Evolutionary conservation across 2,888 invertebrate species (phyloP), one percentile per base, ranked within the genome.

Genomic region (Blastobasis lacticolella): DNA sequence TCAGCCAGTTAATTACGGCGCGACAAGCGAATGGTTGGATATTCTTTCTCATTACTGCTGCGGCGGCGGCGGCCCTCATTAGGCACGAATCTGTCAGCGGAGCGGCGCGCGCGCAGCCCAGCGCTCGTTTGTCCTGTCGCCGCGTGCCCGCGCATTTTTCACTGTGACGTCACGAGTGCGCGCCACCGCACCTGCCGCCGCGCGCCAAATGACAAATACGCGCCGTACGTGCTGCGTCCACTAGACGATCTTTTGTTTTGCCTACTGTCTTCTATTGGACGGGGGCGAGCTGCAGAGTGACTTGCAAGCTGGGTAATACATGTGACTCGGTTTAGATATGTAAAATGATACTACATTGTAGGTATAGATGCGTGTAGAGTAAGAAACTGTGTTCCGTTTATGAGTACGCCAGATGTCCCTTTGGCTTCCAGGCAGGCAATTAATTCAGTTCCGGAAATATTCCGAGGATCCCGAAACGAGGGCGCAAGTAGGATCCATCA

Each of bases 1-100:
- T 69, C 65, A 60, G 69, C 64, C 62, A 67, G 70, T 74, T 78
- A 75, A 78, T 78, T 76, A 71, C 70, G 59, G 53, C 52, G 59
- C 63, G 69, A 72, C 73, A 72, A 68, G 68, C 70, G 62, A 75
- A 76, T 78, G 69, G 73, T 67, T 54, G 66, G 68, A 70, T 76
- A 78, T 75, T 78, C 72, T 75, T 78, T 76, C 75, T 78, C 78
- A 75, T 77, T 78, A 75, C 69, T 60, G 66, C 66, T 66, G 64
- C 70, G 68, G 69, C 66, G 64, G 64, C 70, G 68, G 69, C 66
- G 64, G 66, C 53, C 62, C 78, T 79, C 79, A 81, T 81, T 80
- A 81, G 69, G 73, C 68, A 65, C 61, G 74, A 63, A 75, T 77
- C 75, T 78, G 78, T 80, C 81, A 73, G 67, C 56, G 64, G 65